Evolutionary conservation across 1,140 invertebrate genomes (phyloP), one percentile per base, ranked within the genome.

Genomic region (Saccostrea echinata): DNA sequence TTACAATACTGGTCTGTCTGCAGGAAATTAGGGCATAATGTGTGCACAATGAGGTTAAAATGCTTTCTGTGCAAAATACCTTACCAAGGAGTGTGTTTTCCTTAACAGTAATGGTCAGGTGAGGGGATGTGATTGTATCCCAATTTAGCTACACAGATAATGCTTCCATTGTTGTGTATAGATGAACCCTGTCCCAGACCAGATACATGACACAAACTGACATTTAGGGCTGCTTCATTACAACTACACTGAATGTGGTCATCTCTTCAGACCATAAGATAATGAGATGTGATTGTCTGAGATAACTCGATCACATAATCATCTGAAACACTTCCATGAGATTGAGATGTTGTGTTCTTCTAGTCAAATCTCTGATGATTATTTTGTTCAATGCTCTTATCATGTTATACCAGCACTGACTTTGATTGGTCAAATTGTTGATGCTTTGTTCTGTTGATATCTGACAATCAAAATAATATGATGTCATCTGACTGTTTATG

Each of bases 341-440:
- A 61, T n/a, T 61, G 55, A 61, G 55, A 61, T 61, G 55, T 61
- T 61, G 55, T 61, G 55, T 61, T 21, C n/a, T 61, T 61, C 55
- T 61, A 61, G 55, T 61, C 55, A 61, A 21, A 61, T 57, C 11
- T 13, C 13, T 61, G n/a, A 61, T 13, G 16, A 61, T 21, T 61
- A 61, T 61, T 61, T 61, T 61, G 55, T 61, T 61, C 18, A 61
- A 61, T 21, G 18, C 55, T n/a, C 55, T n/a, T 21, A 61, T 61
- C 18, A 61, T 61, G 55, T 61, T n/a, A 18, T 61, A 61, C 55
- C 55, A 61, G 55, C 55, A 61, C n/a, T 61, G 4, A 61, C n/a
- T 61, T 61, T 3, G 6, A 16, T 21, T 61, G 55, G 16, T 61
- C 55, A 61, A n/a, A 18, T 61, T 61, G n/a, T 61, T 6, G n/a